Evolutionary conservation across 2,888 invertebrate genomes (phyloP).

Genomic region (Tholera decimalis): DNA sequence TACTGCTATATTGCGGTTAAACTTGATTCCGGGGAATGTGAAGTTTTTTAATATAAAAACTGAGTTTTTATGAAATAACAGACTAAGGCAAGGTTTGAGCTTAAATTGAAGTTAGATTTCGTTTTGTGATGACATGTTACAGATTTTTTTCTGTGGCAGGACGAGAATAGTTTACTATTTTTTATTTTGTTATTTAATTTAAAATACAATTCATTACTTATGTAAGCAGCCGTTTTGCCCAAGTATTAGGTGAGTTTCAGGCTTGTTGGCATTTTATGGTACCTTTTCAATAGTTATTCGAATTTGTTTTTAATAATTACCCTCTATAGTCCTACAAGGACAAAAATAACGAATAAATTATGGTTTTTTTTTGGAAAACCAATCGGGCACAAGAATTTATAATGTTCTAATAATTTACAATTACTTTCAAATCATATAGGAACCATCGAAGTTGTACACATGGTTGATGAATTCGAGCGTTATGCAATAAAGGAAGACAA

Average conservation of each 20-base stretch:
- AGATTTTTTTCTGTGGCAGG: background rate
- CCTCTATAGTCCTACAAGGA: constrained; percentile 1
- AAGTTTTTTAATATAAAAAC: background rate
- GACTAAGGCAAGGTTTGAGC: background rate
- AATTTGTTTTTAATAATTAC: constrained; percentile 10
- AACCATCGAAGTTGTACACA: constrained; percentile 17
- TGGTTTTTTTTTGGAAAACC: background rate
- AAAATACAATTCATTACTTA: constrained; percentile 45
- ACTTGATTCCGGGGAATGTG: too few species aligned
- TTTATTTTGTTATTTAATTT: constrained; percentile 45
- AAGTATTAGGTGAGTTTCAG: background rate
- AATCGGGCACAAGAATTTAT: background rate
- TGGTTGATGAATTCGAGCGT: constrained; percentile 10
- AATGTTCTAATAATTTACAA: background rate
- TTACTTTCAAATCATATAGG: constrained; percentile 16
- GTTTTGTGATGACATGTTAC: background rate
- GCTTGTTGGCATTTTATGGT: constrained; percentile 7
- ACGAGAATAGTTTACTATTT: constrained; percentile 30
- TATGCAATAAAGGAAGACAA: background rate
- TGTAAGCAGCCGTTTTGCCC: constrained; percentile 29
- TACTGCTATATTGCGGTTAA: background rate
- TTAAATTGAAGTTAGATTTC: background rate
- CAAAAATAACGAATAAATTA: constrained; percentile 5
- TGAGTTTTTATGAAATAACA: background rate
- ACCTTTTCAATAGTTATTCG: constrained; percentile 21